These are phyloP conservation scores for Coreius guichenoti DNA, from an alignment of 2,797 vertebrate genomes.

Conservation along the genomic window DNA sequence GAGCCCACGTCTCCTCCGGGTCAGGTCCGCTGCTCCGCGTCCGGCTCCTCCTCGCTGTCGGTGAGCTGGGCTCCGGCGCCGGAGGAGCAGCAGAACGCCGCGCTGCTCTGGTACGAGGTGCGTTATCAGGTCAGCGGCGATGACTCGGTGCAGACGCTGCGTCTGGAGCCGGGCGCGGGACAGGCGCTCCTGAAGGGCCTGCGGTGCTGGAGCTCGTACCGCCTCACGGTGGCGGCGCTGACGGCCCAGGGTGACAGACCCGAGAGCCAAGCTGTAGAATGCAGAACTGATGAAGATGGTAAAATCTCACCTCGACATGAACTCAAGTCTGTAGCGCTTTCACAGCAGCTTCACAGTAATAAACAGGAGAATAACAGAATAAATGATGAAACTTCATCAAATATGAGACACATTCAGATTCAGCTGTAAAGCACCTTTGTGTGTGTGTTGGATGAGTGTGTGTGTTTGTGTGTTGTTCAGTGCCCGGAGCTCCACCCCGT, in stretches of 20 bases:
- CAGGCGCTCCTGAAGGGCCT: slow-evolving; percentile 85
- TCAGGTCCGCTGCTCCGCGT: slow-evolving; percentile 90
- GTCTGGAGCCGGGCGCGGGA: slow-evolving; percentile 78
- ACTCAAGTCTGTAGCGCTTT: no score
- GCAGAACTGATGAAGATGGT: slow-evolving; percentile 96
- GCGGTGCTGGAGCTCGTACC: slow-evolving; percentile 94
- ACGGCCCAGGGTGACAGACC: slow-evolving; percentile 87
- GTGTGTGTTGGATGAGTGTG: no score
- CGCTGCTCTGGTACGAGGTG: slow-evolving; percentile 90
- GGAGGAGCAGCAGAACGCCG: slow-evolving; percentile 86
- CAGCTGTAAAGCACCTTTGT: not conserved
- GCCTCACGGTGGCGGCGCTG: slow-evolving; percentile 84
- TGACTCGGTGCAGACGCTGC: slow-evolving; percentile 74
- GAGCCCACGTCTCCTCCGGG: slow-evolving; percentile 92
- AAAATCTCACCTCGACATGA: slow-evolving; percentile 57
- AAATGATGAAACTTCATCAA: not conserved
- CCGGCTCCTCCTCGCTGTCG: slow-evolving; percentile 92
- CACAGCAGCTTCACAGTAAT: no score
- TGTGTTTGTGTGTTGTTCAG: slow-evolving; percentile 68
- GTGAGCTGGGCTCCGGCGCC: slow-evolving; percentile 94
- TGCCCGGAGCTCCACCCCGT: slow-evolving; percentile 90
- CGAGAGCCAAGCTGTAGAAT: slow-evolving; percentile 83
- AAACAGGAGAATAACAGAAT: not conserved
- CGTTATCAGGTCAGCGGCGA: slow-evolving; percentile 87
- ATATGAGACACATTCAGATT: not conserved